Conservation (phyloP, 2,113 vertebrate genomes). For the Callipepla squamata region DNA sequence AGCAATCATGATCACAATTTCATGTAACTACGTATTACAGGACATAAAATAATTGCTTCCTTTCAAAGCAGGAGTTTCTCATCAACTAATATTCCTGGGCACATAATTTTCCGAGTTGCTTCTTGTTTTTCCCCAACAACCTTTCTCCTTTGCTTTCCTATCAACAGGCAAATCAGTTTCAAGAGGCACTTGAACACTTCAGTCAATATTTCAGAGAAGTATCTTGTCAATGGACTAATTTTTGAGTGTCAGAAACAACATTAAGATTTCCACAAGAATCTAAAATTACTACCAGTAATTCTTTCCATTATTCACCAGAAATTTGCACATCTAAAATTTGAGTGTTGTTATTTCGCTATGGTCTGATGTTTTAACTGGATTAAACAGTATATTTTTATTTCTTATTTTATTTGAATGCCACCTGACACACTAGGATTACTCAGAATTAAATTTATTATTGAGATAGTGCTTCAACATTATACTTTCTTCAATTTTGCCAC, state of each 20-base stretch:
- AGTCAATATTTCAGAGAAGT: background rate
- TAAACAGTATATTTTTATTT: background rate
- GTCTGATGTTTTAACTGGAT: background rate
- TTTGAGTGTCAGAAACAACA: background rate
- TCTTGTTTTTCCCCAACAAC: background rate
- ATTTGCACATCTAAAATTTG: background rate
- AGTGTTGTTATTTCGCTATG: background rate
- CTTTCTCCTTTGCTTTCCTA: background rate
- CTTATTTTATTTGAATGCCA: background rate
- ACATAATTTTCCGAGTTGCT: background rate
- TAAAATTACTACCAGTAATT: background rate
- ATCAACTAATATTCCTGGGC: background rate
- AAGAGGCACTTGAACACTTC: background rate
- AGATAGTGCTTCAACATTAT: background rate
- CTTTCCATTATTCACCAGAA: background rate
- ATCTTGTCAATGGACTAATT: background rate
- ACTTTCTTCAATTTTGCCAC: background rate
- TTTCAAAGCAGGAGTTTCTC: background rate
- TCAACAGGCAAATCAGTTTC: background rate
- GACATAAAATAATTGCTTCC: background rate
- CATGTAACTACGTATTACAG: background rate
- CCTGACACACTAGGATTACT: background rate
- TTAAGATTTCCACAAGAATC: background rate
- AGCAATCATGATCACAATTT: background rate
- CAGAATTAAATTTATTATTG: background rate